Base-by-base conservation (phyloP, 2,113 vertebrate genomes). In the Piaya cayana region DNA sequence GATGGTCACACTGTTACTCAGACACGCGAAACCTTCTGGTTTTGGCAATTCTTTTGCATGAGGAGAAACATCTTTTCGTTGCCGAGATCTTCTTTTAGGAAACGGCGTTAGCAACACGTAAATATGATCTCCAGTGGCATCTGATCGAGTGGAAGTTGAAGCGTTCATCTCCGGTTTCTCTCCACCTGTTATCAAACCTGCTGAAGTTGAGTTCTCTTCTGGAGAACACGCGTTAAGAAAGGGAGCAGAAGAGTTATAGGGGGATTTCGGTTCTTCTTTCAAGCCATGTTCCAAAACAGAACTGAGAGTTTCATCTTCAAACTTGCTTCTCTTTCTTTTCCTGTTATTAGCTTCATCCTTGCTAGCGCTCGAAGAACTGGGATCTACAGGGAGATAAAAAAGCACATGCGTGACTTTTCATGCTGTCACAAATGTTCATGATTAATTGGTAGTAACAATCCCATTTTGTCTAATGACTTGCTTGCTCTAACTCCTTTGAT, bases 321-420 rank as follows among this genome's bases (percentile, higher is more conserved):
- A 62, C 21, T 26, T 43, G 11, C 3, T 63, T 58, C 25, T 39
- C 78, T 75, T 58, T 25, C 5, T 74, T 39, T 36, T 42, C 59
- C 34, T 32, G 22, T 49, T 56, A 29, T 5, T 29, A 47, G 34
- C 47, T 91, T 84, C 63, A 45, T 15, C 37, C 21, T n/a, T 62
- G 83, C 14, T 65, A 23, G 11, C 55, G 26, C 78, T 34, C 47
- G 70, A 82, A 75, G 58, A 77, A 74, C 39, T 39, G 37, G 34
- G 9, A 92, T 64, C 97, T 97, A 78, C 9, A 67, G 13, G 18
- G 49, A 52, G 8, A 75, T 45, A 92, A 82, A 59, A 86, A 58
- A 20, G 12, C 34, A 93, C 6, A 65, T 5, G 30, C 11, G 34
- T 59, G 43, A 59, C 20, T 70, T 52, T 63, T 84, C 49, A 93